Conservation (phyloP, 1,140 invertebrate genomes). For the Drosophila willistoni region DNA sequence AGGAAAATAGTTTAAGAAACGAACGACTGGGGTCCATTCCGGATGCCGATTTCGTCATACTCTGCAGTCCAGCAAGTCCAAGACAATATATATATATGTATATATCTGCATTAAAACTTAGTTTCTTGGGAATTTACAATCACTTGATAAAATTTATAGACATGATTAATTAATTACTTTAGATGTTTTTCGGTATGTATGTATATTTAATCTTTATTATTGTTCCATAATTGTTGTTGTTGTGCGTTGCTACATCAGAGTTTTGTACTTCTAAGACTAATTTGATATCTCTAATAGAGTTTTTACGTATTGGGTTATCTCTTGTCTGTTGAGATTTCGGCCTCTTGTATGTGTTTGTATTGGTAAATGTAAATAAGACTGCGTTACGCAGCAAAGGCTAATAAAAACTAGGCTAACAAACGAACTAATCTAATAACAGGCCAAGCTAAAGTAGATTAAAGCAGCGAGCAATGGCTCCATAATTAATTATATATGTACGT, state of each 20-base stretch:
- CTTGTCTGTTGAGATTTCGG: constrained; percentile 32
- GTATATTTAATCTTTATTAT: constrained; percentile 40
- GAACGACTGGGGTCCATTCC: too few species aligned
- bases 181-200: not conserved
- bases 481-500: constrained; percentile 16
- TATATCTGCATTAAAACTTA: too few species aligned
- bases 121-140: too few species aligned
- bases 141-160: too few species aligned
- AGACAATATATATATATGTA: too few species aligned
- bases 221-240: constrained; percentile 56
- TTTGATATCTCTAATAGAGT: constrained; percentile 38
- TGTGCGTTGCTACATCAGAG: constrained; percentile 47
- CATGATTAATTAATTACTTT: too few species aligned
- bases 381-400: constrained; percentile 61
- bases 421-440: constrained; percentile 58
- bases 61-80: too few species aligned
- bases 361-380: constrained; percentile 15
- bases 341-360: constrained; percentile 43
- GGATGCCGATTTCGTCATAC: too few species aligned
- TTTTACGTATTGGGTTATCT: constrained; percentile 37
- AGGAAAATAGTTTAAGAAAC: too few species aligned
- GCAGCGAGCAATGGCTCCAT: constrained; percentile 45
- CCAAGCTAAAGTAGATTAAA: constrained; percentile 59
- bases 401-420: constrained; percentile 45
- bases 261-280: constrained; percentile 55